Evolutionary conservation across 2,797 vertebrate genomes (phyloP), one percentile per base, ranked within the genome.

Genomic region (Alcedo quadribrachys): DNA sequence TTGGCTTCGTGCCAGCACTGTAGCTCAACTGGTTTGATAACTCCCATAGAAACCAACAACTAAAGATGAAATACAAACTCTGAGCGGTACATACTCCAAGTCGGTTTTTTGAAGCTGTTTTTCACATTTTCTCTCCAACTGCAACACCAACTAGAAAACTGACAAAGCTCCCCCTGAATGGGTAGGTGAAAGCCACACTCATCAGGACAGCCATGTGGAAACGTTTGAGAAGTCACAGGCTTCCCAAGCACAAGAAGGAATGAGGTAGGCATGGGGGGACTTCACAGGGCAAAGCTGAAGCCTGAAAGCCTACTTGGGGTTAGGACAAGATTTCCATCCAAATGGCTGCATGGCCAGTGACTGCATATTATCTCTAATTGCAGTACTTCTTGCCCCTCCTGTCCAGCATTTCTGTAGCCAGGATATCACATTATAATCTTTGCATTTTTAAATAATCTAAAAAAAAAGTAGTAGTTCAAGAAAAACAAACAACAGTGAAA

Each of bases 11-110:
- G 89, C 96, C 84, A 95, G 92, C 3, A 15, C 89, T 93, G 82
- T 87, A 96, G 85, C 93, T 95, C 85, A 95, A 95, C 87, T 93
- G 91, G 95, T 96, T 94, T 95, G 95, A 93, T 95, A 95, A 97
- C 96, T 97, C 95, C 90, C 94, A 95, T 94, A 85, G 84, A 94
- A 81, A 93, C 84, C 55, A 96, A 81, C 92, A 94, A 94, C 76
- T 69, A 70, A 66, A 87, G 89, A 96, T 93, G 67, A 87, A 90
- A 96, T 7, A 88, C 80, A 80, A 95, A 81, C 74, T 71, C 85
- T 15, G 55, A 89, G 94, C 82, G 87, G 85, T 32, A 27, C 51
- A 1, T 28, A 42, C 46, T 74, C 70, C 0, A 0, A 90, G 76
- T 6, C 3, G 0, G 32, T 54, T 63, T 89, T 71, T 14, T 37